Evolutionary conservation across 2,797 vertebrate species (phyloP).

Genomic region (Manis pentadactyla): DNA sequence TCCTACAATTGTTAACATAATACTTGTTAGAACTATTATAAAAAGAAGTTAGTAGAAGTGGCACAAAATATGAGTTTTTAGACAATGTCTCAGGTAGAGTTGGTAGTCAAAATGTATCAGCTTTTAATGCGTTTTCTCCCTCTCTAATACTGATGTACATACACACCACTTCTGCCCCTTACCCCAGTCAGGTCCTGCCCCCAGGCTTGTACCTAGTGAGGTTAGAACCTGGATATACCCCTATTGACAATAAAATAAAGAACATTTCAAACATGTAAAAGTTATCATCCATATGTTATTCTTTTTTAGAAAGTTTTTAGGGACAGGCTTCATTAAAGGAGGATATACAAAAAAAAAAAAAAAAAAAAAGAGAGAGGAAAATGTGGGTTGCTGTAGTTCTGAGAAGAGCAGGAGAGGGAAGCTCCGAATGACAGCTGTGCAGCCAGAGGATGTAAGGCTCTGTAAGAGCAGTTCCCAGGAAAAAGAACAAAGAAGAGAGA

Average conservation of each 20-base stretch:
- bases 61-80: slow-evolving; percentile 40
- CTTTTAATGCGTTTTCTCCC: neutral
- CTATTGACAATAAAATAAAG: neutral
- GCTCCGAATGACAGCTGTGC: neutral
- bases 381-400: neutral
- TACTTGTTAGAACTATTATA: neutral
- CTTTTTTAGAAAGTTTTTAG: neutral
- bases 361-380: neutral
- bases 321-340: neutral
- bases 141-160: neutral
- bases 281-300: neutral
- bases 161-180: neutral
- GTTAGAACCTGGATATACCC: neutral
- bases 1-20: neutral
- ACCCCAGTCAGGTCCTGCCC: accelerated
- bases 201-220: neutral
- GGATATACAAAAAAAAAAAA: neutral
- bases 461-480: neutral
- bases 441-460: neutral
- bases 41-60: neutral
- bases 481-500: neutral
- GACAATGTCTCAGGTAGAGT: neutral
- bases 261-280: neutral
- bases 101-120: neutral
- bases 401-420: neutral